Base-by-base conservation (phyloP, 2,888 invertebrate genomes). In the Melolontha melolontha region DNA sequence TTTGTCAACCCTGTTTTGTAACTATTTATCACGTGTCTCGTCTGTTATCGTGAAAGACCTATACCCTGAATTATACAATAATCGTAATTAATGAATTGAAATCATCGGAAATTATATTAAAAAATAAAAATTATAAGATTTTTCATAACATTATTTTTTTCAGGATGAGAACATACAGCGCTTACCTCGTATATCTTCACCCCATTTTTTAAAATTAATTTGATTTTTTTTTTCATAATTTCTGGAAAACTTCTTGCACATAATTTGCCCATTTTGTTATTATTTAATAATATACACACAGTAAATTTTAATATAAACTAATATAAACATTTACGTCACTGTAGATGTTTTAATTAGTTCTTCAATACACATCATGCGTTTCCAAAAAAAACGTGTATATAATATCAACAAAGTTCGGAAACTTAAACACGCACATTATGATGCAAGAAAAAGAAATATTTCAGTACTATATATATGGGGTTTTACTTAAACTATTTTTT, bases 311-410 rank as follows among this genome's bases (percentile, higher is more conserved):
- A n/a, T n/a, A n/a, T n/a, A n/a, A n/a, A n/a, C 22, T 59, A 59
- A 59, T 59, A 29, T 44, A 59, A 59, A 59, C 59, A 59, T 59
- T 59, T 59, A 14, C 59, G 59, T 59, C 59, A 59, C 44, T 44
- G 12, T 27, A 27, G 22, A 59, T 59, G 42, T 59, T 59, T 59
- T 59, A 59, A 59, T 59, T 59, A 59, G 44, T 59, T 59, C 10
- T 44, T 44, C 29, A 29, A 59, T 14, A 59, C 44, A 59, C 59
- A 59, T 59, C 59, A 59, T 47, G 59, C 27, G 27, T 59, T 59
- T 12, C 55, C 7, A 16, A 34, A 44, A 44, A 57, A 59, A 42
- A n/a, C 11, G n/a, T 2, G 34, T 34, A 6, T 34, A 34, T 34
- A 16, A 44, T 8, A 44, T 59, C 59, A 59, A 29, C 14, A 54